These are phyloP conservation scores for Lasioglossum vierecki DNA, from an alignment of 2,888 invertebrate genomes.

Conservation along the genomic window DNA sequence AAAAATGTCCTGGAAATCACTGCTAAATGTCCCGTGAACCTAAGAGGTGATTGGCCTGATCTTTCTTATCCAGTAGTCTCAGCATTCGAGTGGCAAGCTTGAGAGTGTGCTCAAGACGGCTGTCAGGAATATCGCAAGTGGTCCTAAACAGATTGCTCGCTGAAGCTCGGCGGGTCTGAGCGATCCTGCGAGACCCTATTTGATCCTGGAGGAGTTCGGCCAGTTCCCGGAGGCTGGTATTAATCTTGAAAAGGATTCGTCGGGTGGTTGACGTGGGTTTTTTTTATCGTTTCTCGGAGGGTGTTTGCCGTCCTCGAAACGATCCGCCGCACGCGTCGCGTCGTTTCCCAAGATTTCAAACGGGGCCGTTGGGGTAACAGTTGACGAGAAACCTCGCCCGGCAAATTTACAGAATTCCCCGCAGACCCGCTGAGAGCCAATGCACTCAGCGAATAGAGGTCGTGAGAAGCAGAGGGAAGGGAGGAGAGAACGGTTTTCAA, in stretches of 20 bases:
- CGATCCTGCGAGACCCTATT: neutral
- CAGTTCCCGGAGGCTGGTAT: neutral
- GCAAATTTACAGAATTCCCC: constrained; percentile 5
- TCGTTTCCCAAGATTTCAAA: neutral
- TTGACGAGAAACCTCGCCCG: constrained; percentile 5
- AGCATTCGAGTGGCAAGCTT: neutral
- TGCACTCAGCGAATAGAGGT: neutral
- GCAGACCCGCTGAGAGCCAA: neutral
- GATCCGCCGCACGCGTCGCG: neutral
- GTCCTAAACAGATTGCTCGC: constrained; percentile 3
- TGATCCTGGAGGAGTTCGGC: neutral
- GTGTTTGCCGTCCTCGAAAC: neutral
- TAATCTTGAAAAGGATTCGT: neutral
- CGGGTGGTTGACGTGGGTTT: neutral
- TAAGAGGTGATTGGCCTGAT: neutral
- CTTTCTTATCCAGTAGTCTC: neutral
- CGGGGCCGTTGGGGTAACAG: neutral
- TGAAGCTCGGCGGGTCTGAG: neutral
- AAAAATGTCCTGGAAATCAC: no score
- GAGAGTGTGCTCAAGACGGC: neutral
- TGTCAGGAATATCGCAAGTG: constrained; percentile 1
- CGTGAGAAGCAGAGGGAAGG: neutral
- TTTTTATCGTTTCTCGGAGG: neutral
- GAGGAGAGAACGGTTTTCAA: neutral
- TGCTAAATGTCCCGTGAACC: neutral